A percentile compares a stretch with the other conserved stretches of the same genome.
These are phyloP conservation scores for Hydra vulgaris DNA, from an alignment of 30 jellyfish, hydroid and myxozoan species.

Conservation along the genomic window DNA sequence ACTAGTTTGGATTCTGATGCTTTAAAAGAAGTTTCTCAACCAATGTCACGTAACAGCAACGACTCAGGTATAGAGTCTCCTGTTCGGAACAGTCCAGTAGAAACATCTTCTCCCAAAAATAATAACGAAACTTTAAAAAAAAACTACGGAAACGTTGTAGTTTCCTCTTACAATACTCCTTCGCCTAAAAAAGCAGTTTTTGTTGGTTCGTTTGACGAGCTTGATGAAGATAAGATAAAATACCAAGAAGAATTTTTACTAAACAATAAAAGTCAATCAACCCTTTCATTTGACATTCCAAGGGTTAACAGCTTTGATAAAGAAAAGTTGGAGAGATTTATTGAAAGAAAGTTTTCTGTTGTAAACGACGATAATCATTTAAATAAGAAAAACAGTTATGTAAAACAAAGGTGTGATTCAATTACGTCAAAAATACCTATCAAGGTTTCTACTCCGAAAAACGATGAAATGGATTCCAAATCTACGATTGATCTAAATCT, in stretches of 20 bases:
- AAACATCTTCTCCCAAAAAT: neutral
- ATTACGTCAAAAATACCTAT: neutral
- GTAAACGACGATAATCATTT: neutral
- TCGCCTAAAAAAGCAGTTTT: constrained; percentile 24
- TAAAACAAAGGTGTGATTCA: neutral
- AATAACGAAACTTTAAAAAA: neutral
- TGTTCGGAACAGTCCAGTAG: neutral
- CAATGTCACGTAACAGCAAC: constrained; percentile 1
- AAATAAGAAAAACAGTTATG: neutral
- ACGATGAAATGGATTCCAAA: neutral
- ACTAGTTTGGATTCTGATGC: neutral
- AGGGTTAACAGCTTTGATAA: neutral
- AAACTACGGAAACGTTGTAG: constrained; percentile 6
- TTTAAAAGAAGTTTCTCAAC: neutral
- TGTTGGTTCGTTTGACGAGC: neutral
- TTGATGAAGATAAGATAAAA: neutral
- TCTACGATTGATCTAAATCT: neutral
- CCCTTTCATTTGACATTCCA: neutral
- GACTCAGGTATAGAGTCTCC: constrained; percentile 43
- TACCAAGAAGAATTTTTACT: neutral
- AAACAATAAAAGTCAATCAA: neutral
- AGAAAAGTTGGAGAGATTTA: neutral
- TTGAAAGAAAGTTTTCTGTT: neutral
- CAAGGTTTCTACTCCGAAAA: neutral
- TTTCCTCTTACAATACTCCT: constrained; percentile 24